Conservation (phyloP, 2,113 vertebrate genomes). For the Cyprinus carpio region DNA sequence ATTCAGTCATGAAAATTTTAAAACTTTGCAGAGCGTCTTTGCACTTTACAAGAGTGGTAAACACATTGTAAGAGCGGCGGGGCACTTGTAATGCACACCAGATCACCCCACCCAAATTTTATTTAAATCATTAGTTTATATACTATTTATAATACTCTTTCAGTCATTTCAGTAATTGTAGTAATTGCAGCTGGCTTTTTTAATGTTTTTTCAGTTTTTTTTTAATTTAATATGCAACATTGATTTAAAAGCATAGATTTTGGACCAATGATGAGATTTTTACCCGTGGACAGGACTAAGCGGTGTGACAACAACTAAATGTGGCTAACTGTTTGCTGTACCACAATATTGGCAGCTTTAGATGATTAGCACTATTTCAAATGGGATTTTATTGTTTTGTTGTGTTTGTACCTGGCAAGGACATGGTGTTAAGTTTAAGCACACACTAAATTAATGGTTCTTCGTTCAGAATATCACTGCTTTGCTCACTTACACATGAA, state of each 20-base stretch:
- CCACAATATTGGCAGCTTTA: not conserved
- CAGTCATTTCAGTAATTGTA: too few relatives aligned
- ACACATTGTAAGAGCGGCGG: not conserved
- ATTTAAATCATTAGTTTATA: too few relatives aligned
- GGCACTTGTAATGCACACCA: not conserved
- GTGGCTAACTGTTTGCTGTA: not conserved
- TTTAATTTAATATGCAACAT: not conserved
- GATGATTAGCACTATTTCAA: not conserved
- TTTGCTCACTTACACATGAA: slow-evolving; percentile 9
- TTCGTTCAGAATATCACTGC: not conserved
- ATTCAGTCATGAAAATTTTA: slow-evolving; percentile 15
- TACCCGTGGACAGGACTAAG: not conserved
- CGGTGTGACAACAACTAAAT: not conserved
- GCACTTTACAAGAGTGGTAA: slow-evolving; percentile 1
- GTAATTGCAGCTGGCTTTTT: not conserved
- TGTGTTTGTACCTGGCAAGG: not conserved
- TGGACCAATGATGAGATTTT: not conserved
- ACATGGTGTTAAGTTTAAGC: not conserved
- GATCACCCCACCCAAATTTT: not conserved
- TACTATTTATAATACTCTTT: too few relatives aligned
- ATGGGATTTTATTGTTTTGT: not conserved
- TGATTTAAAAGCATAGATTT: not conserved
- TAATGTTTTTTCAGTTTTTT: too few relatives aligned
- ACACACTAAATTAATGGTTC: not conserved
- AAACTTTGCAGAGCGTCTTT: not conserved